Base-by-base conservation (phyloP, 2,888 invertebrate genomes). In the Catocala sponsa region DNA sequence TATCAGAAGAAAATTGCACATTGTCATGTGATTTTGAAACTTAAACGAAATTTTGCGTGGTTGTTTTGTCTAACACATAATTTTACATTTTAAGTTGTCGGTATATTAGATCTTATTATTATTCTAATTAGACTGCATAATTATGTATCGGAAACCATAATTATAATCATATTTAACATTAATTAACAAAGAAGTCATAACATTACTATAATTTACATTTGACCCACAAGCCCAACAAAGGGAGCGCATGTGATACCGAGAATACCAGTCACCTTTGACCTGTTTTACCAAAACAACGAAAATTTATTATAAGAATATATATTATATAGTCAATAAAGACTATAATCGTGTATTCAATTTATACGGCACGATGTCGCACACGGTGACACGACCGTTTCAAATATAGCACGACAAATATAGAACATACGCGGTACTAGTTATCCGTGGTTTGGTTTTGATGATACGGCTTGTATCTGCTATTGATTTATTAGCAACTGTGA, bases 351-450 rank as follows among this genome's bases (percentile, higher is more conserved):
- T 68, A 72, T 70, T 59, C 74, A 65, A 70, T 51, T 72, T 67
- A 68, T 69, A 59, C 50, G 66, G 76, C 67, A 76, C 84, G 89
- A 88, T 90, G 91, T 91, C 91, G 88, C 88, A 80, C 82, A 84
- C 84, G 87, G 91, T 90, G 91, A 91, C 93, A 92, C 84, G 83
- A 82, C 78, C 79, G 81, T 72, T 76, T 73, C 88, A 91, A 89
- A 92, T 90, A 89, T 93, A 93, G 90, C 77, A 63, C 69, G 78
- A 76, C 88, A 90, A 88, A 89, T 88, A 88, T 91, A 92, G 89
- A 80, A 74, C 82, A 83, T 84, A 84, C 89, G 85, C 84, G 83
- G 81, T 80, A 80, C 81, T 81, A 82, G 81, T 79, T 76, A 76
- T 74, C 70, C 57, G 76, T 60, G 55, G 56, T 75, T 70, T 69